Evolutionary conservation across 30 jellyfish, hydroid and myxozoan species (phyloP).

Genomic region (Nemopilema nomurai): DNA sequence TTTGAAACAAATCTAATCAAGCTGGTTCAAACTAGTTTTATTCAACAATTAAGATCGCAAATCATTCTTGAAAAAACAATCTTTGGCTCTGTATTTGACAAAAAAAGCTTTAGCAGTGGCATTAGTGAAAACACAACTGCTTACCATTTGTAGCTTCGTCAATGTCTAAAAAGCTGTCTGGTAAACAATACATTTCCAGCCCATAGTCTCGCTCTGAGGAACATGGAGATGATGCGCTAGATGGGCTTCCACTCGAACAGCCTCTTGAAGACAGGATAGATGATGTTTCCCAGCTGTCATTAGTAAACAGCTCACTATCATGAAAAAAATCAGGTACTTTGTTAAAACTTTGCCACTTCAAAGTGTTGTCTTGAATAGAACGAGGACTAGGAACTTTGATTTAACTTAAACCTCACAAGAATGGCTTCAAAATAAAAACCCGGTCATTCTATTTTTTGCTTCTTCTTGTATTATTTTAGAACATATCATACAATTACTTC

Average conservation of each 20-base stretch:
- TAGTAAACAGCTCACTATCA: slow-evolving; percentile 29
- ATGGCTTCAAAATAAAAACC: too few relatives aligned
- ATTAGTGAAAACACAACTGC: background rate
- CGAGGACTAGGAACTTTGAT: too few relatives aligned
- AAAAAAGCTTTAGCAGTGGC: background rate
- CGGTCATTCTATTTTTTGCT: too few relatives aligned
- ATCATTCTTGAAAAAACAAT: too few relatives aligned
- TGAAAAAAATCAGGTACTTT: background rate
- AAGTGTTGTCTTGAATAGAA: too few relatives aligned
- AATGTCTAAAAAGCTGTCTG: slow-evolving; percentile 27
- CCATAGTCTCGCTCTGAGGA: slow-evolving; percentile 67
- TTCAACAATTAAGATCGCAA: too few relatives aligned
- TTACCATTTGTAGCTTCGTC: slow-evolving; percentile 18
- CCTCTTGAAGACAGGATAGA: slow-evolving; percentile 42
- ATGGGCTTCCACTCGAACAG: slow-evolving; percentile 57
- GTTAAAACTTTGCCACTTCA: background rate
- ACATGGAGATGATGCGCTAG: slow-evolving; percentile 69
- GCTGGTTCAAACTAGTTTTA: too few relatives aligned
- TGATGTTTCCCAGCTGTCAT: slow-evolving; percentile 15
- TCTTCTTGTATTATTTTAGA: too few relatives aligned
- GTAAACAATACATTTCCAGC: slow-evolving; percentile 23
- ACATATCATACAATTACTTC: too few relatives aligned
- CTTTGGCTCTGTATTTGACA: background rate
- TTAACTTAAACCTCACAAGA: too few relatives aligned
- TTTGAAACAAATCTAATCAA: too few relatives aligned